Percentiles rank a stretch among this genome's conserved stretches.
Evolutionary conservation across 2,113 vertebrate genomes (phyloP).

Genomic region (Pungitius pungitius): DNA sequence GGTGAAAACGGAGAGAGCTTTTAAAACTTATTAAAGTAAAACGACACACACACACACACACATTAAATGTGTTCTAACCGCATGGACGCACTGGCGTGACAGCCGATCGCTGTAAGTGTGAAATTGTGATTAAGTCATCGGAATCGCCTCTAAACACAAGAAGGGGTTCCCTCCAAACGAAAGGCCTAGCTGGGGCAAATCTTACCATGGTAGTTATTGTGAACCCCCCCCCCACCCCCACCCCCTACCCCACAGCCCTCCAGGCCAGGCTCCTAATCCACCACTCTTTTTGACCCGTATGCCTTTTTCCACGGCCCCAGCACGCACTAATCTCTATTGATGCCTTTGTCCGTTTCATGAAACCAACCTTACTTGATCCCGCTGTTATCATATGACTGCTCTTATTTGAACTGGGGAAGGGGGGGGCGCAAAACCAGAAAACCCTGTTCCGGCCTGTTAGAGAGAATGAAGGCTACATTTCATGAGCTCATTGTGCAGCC

Average conservation of each 20-base stretch:
- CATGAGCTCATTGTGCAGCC: slow-evolving; percentile 65
- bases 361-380: slow-evolving; percentile 50
- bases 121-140: slow-evolving; percentile 13
- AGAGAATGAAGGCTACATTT: slow-evolving; percentile 38
- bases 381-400: slow-evolving; percentile 58
- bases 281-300: slow-evolving; percentile 27
- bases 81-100: neutral
- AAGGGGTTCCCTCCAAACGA: slow-evolving; percentile 1
- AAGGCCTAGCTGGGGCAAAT: neutral
- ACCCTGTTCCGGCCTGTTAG: slow-evolving; percentile 45
- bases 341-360: slow-evolving; percentile 60
- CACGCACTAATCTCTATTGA: slow-evolving; percentile 41
- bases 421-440: slow-evolving; percentile 59
- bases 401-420: slow-evolving; percentile 25
- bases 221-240: too few species aligned
- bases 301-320: slow-evolving; percentile 56
- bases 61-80: slow-evolving; percentile 3
- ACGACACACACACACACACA: neutral
- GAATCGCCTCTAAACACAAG: slow-evolving; percentile 7
- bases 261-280: slow-evolving; percentile 20
- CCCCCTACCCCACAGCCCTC: too few species aligned
- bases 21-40: neutral
- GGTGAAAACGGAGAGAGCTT: slow-evolving; percentile 46
- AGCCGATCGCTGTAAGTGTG: neutral
- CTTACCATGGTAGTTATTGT: neutral